phyloP scores from a whole-genome alignment of 2,888 invertebrate genomes.

The Vandiemenella viatica region DNA sequence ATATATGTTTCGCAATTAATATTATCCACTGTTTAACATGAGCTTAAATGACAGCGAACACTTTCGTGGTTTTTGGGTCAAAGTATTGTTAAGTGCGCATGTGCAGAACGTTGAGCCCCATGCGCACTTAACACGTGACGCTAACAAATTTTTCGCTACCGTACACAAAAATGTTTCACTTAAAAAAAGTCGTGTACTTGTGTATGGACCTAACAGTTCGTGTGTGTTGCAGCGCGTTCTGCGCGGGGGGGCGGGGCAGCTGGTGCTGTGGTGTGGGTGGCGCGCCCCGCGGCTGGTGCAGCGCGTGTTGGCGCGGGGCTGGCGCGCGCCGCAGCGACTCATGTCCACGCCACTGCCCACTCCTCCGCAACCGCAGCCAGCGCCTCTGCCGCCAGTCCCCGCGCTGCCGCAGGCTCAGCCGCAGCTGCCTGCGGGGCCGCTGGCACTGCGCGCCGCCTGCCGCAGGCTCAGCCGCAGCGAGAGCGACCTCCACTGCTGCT shows the following conservation, averaged over 20 bases:
- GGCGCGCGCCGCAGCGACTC: slow-evolving; percentile 5
- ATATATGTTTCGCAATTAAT: too few relatives aligned
- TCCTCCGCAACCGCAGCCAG: slow-evolving; percentile 11
- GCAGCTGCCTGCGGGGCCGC: slow-evolving; percentile 12
- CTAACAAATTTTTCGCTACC: too few relatives aligned
- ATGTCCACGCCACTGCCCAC: slow-evolving; percentile 13
- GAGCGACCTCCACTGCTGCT: slow-evolving; percentile 28
- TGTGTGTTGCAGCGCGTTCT: slow-evolving; percentile 34
- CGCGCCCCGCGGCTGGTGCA: slow-evolving; percentile 31
- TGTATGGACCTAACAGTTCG: too few relatives aligned
- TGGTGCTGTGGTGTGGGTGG: slow-evolving; percentile 32
- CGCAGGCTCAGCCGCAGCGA: slow-evolving; percentile 35
- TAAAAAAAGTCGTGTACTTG: too few relatives aligned
- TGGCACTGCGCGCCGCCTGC: slow-evolving; percentile 19
- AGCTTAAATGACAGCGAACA: too few relatives aligned
- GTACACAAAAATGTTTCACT: too few relatives aligned
- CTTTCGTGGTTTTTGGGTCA: too few relatives aligned
- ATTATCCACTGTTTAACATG: too few relatives aligned
- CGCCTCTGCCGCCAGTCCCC: slow-evolving; percentile 16
- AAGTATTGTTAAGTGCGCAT: too few relatives aligned
- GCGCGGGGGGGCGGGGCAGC: slow-evolving; percentile 37
- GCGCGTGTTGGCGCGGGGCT: slow-evolving; percentile 22
- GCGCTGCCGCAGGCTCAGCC: slow-evolving; percentile 20
- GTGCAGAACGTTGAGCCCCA: too few relatives aligned
- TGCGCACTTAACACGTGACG: too few relatives aligned